Evolutionary conservation across 2,888 invertebrate genomes (phyloP).

Genomic region (Lasioglossum lativentre): DNA sequence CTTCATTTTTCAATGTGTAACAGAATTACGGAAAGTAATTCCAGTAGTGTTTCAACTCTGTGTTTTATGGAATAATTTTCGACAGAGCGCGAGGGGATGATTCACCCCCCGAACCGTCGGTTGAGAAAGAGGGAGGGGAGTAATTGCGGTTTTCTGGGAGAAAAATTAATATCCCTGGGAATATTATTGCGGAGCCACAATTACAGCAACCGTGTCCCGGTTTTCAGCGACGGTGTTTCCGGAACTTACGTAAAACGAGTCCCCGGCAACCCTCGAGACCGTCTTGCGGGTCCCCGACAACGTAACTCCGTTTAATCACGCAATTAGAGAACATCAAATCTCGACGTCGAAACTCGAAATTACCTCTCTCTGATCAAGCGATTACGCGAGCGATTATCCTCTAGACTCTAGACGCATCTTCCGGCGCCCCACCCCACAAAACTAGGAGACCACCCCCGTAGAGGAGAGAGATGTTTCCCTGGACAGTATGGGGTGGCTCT

Average conservation of each 20-base stretch:
- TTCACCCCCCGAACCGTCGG: neutral
- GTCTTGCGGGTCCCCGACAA: neutral
- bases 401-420: conserved; percentile 40
- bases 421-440: neutral
- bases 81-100: neutral
- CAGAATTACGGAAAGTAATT: neutral
- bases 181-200: neutral
- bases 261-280: neutral
- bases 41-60: neutral
- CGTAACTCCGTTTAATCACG: conserved; percentile 19
- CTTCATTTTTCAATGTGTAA: neutral
- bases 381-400: conserved; percentile 37
- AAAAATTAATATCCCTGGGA: neutral
- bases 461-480: neutral
- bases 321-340: conserved; percentile 19
- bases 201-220: neutral
- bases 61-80: neutral
- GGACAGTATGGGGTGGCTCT: conserved; percentile 1
- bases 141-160: neutral
- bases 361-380: conserved; percentile 21
- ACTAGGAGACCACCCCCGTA: neutral
- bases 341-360: conserved; percentile 8
- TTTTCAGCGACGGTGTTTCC: neutral
- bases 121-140: neutral
- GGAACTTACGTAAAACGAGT: neutral